A percentile compares a stretch with the other conserved stretches of the same genome.
These are phyloP conservation scores for Ptilonorhynchus violaceus DNA, from an alignment of 2,113 vertebrate genomes.

Conservation along the genomic window DNA sequence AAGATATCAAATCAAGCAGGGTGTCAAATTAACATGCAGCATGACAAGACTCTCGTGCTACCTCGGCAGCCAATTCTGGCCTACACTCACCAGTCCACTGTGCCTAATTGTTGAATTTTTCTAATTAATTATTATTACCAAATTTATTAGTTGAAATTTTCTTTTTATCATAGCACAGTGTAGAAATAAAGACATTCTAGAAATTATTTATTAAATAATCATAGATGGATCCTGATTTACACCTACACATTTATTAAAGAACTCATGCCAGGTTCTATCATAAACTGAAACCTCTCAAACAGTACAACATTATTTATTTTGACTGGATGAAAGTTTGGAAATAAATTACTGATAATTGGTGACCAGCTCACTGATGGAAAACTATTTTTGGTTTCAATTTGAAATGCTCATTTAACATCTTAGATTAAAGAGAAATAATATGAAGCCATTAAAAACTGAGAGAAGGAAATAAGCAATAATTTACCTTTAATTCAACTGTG, in stretches of 20 bases:
- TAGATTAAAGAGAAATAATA: neutral
- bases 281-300: neutral
- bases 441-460: neutral
- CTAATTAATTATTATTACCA: neutral
- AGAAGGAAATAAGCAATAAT: neutral
- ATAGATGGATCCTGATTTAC: neutral
- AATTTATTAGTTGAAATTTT: neutral
- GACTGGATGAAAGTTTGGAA: neutral
- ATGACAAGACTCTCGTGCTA: neutral
- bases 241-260: neutral
- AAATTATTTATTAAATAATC: neutral
- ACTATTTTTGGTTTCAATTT: neutral
- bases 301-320: neutral
- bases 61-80: neutral
- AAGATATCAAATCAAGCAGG: neutral
- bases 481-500: neutral
- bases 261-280: neutral
- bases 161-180: neutral
- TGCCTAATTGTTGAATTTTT: neutral
- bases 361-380: neutral
- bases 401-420: neutral
- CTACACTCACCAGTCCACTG: neutral
- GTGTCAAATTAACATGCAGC: neutral
- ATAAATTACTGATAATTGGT: neutral
- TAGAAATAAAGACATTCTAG: neutral